Conservation (phyloP, 2,797 vertebrate genomes). For the Lerista edwardsae region DNA sequence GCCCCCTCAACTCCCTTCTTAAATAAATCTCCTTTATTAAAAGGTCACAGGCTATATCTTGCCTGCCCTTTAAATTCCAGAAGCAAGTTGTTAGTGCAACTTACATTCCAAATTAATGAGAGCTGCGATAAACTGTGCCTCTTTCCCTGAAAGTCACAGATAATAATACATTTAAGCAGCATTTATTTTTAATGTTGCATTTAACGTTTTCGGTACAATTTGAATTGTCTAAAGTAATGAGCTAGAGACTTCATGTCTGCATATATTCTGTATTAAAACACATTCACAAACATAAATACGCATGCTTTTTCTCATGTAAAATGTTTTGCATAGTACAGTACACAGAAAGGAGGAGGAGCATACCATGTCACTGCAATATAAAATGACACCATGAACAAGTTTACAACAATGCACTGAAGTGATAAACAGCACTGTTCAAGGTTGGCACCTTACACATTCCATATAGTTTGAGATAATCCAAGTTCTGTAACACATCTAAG, state of each 20-base stretch:
- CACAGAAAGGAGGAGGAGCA: background rate
- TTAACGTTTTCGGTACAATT: slow-evolving; percentile 26
- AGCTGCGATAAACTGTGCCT: slow-evolving; percentile 66
- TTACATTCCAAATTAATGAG: slow-evolving; percentile 76
- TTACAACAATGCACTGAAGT: background rate
- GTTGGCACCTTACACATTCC: background rate
- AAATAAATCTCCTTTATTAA: slow-evolving; percentile 70
- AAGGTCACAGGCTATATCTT: slow-evolving; percentile 73
- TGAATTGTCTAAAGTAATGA: background rate
- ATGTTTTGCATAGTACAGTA: background rate
- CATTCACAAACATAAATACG: background rate
- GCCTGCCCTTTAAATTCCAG: slow-evolving; percentile 72
- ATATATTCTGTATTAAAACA: background rate
- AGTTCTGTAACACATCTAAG: too few species aligned
- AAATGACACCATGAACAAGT: background rate
- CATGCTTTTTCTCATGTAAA: background rate
- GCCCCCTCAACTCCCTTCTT: slow-evolving; percentile 63
- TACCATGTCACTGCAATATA: background rate
- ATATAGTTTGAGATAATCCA: background rate
- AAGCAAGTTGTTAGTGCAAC: slow-evolving; percentile 66
- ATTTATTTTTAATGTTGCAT: slow-evolving; percentile 18
- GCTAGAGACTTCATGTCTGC: too few species aligned
- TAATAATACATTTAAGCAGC: slow-evolving; percentile 50
- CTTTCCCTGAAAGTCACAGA: slow-evolving; percentile 48
- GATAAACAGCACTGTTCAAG: background rate